phyloP scores from a whole-genome alignment of 1,140 invertebrate species.

The Drosophila sp. region DNA sequence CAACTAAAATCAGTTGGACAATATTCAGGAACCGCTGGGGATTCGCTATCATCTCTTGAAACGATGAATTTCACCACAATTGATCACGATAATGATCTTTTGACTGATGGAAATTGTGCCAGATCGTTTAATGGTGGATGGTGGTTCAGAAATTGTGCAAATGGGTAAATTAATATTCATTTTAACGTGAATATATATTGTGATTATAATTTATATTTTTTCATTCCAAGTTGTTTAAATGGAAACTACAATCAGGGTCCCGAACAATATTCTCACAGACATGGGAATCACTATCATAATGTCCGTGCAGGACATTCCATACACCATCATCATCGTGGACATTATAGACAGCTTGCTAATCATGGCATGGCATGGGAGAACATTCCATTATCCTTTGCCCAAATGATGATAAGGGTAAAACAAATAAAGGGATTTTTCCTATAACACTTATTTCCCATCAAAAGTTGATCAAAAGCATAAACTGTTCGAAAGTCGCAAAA shows the following conservation, averaged over 20 bases:
- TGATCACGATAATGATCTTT: not conserved
- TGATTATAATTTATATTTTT: not conserved
- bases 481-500: too few relatives aligned
- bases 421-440: too few relatives aligned
- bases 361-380: not conserved
- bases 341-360: not conserved
- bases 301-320: not conserved
- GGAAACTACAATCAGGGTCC: not conserved
- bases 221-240: slow-evolving; percentile 4
- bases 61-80: slow-evolving; percentile 4
- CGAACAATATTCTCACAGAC: not conserved
- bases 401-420: slow-evolving; percentile 8
- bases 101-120: slow-evolving; percentile 9
- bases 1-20: slow-evolving; percentile 26
- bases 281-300: not conserved
- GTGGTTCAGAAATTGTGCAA: slow-evolving; percentile 28
- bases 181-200: not conserved
- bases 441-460: too few relatives aligned
- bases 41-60: slow-evolving; percentile 9
- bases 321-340: not conserved
- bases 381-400: not conserved
- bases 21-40: slow-evolving; percentile 27
- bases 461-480: too few relatives aligned
- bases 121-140: slow-evolving; percentile 18
- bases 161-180: not conserved